Base-by-base conservation (phyloP, 2,113 vertebrate genomes). In the Vidua macroura region DNA sequence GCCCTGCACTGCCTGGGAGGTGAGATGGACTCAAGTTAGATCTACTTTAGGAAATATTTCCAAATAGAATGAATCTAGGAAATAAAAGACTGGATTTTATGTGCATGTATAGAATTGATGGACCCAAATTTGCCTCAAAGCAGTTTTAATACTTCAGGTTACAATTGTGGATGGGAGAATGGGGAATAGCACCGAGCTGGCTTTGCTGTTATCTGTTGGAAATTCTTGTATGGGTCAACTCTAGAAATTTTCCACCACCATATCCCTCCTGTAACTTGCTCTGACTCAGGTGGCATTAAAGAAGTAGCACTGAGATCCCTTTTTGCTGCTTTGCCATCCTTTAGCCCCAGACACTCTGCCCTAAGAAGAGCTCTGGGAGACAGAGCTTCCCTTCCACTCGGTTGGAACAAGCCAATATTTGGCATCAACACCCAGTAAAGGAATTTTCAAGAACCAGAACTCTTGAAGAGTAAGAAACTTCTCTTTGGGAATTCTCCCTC, bases 111-210 rank as follows among this genome's bases (percentile, higher is more conserved):
- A 15, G 55, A 66, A 56, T 3, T 31, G 1, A 6, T 72, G 58
- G 15, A 28, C 73, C 6, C 17, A 31, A 44, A n/a, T 74, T 85
- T 55, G 5, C 49, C 12, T 68, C 48, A 44, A n/a, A 39, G 4
- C 2, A 22, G 4, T 56, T 85, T 15, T 5, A 25, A 3, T 23
- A 35, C 8, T 22, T 76, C 25, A 59, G 7, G 9, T 59, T 90
- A 23, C 19, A 52, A 15, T 5, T 27, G 13, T 46, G 39, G 10
- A 9, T 35, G 31, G 11, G 10, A 39, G 18, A 19, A 11, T 10
- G 15, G 14, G 24, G 10, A 70, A n/a, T 2, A 25, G 28, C 13
- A 25, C 7, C 4, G 4, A 5, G 1, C 11, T 22, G 7, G 6
- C 3, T 49, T 66, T 75, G 52, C 20, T 55, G 30, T 30, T 78